phyloP scores from a whole-genome alignment of 2,888 invertebrate species.

The Folsomia candida region DNA sequence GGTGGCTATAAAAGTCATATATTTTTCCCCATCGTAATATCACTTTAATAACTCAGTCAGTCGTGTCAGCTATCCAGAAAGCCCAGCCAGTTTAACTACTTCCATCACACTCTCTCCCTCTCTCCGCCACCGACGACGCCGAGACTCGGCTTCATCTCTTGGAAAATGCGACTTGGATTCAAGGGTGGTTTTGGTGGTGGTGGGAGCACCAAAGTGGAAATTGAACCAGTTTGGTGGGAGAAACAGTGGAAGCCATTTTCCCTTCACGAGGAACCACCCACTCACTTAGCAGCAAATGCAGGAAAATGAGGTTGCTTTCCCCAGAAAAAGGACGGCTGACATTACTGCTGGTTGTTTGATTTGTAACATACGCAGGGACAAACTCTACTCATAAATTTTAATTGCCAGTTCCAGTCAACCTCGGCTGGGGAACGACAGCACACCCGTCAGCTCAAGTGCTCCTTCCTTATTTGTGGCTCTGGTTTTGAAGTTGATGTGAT shows the following conservation, averaged over 20 bases:
- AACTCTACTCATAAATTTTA: conserved; percentile 15
- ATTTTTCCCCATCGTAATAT: conserved; percentile 11
- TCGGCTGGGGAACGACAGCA: background rate
- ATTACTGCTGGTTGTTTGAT: conserved; percentile 15
- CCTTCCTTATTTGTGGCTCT: background rate
- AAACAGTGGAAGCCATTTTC: background rate
- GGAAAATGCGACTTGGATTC: background rate
- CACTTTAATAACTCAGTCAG: conserved; percentile 19
- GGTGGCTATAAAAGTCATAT: conserved; percentile 11
- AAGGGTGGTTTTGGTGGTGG: background rate
- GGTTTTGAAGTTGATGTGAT: conserved; percentile 2
- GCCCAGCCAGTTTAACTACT: conserved; percentile 9
- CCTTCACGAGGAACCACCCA: background rate
- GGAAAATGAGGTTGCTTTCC: background rate
- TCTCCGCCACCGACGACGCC: background rate
- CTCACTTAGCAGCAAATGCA: background rate
- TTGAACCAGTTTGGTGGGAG: background rate
- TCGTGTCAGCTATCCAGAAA: conserved; percentile 5
- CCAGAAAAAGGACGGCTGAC: background rate
- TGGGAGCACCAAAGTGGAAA: background rate
- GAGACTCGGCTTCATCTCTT: background rate
- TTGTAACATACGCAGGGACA: conserved; percentile 4
- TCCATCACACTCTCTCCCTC: conserved; percentile 16
- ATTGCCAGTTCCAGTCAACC: conserved; percentile 13
- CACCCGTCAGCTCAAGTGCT: background rate